Evolutionary conservation across 2,888 invertebrate genomes (phyloP), one percentile per base, ranked within the genome.

Genomic region (Cryptosula pallasiana): DNA sequence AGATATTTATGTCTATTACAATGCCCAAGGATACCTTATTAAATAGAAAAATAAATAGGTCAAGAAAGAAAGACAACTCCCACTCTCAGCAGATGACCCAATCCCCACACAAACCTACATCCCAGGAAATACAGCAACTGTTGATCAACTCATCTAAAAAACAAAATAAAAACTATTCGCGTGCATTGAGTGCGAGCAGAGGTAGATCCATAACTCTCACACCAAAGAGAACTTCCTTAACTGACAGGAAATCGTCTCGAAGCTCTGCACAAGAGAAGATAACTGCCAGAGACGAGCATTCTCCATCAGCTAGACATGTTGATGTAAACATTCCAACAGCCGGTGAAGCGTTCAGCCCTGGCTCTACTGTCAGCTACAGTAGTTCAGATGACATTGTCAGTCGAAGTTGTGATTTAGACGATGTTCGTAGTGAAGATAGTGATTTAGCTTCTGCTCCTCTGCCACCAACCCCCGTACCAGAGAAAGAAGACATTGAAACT

Each of bases 311-410:
- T 32, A 25, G 63, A 13, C 63, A 63, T 13, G 63, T 63, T 1
- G 63, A 63, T 63, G 63, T 63, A 25, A 63, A 27, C 63, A 63
- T 63, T 25, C 63, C 63, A 13, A 63, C 63, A 2, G 63, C 32
- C 5, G 34, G 29, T 25, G 32, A 27, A 13, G 63, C 63, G 25
- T 32, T n/a, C 32, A 63, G 34, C 32, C 29, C 27, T 16, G 27
- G 13, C 29, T 63, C 63, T 32, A 25, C 32, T 63, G 13, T 29
- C 34, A 32, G 32, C 27, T 63, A 29, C 13, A 32, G 25, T 5
- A 13, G 13, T 20, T 25, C 32, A 25, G 63, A 63, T 2, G 63
- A 63, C 13, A 29, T 34, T 27, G 16, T 20, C 32, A n/a, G 32
- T 34, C 63, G 32, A 25, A 63, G 63, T 27, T 63, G 63, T 27